Conservation (phyloP, 2,113 vertebrate species). For the Atherinomorus stipes region DNA sequence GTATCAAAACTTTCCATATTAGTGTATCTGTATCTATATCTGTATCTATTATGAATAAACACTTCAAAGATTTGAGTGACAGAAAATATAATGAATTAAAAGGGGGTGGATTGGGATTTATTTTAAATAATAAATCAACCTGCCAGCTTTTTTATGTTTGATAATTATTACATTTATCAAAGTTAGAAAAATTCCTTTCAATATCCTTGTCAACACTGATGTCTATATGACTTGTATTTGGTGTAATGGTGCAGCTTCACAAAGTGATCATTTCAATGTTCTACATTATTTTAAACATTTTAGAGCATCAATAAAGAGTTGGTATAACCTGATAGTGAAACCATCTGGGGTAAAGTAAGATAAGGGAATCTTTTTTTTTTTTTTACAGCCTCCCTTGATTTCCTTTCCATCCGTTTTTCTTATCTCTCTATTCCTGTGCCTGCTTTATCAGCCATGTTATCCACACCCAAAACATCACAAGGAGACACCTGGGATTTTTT, state of each 20-base stretch:
- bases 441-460: slow-evolving; percentile 63
- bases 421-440: not conserved
- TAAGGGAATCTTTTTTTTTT: not conserved
- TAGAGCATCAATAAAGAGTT: not conserved
- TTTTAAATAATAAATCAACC: no score
- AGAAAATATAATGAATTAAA: no score
- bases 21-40: no score
- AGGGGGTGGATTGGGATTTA: no score
- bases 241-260: not conserved
- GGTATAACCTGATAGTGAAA: not conserved
- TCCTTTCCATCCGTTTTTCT: slow-evolving; percentile 7
- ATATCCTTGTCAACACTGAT: no score
- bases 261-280: not conserved
- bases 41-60: no score
- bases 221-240: no score
- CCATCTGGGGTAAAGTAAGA: not conserved
- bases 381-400: not conserved
- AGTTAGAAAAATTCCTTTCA: no score
- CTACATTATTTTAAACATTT: not conserved
- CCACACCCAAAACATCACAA: slow-evolving; percentile 69
- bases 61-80: no score
- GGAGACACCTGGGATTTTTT: slow-evolving; percentile 72
- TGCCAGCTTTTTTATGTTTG: no score
- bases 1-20: no score
- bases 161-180: no score